Conservation (phyloP, 2,113 vertebrate genomes). For the Heloderma charlesbogerti region DNA sequence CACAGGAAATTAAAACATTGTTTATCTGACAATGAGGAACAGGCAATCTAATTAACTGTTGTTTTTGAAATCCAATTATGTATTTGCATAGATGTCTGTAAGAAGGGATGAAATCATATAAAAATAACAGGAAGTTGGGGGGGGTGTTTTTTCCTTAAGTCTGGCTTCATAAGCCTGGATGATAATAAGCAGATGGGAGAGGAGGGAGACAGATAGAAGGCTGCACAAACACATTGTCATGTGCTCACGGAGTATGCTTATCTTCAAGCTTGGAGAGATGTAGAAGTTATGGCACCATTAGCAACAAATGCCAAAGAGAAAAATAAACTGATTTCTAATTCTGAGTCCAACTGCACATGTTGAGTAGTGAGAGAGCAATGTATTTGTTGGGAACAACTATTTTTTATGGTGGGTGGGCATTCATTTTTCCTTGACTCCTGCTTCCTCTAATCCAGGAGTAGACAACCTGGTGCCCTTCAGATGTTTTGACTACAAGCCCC, state of each 20-base stretch:
- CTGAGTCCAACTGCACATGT: neutral
- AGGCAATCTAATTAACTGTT: conserved; percentile 30
- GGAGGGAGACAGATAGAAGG: neutral
- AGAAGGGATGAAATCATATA: conserved; percentile 5
- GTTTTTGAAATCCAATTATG: conserved; percentile 22
- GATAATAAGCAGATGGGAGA: neutral
- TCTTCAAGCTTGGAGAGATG: neutral
- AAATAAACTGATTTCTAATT: neutral
- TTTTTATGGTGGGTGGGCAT: neutral
- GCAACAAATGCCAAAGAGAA: neutral
- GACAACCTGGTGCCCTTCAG: no score
- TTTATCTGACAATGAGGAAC: conserved; percentile 12
- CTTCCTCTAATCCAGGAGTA: neutral
- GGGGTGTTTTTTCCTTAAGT: neutral
- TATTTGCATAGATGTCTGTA: conserved; percentile 13
- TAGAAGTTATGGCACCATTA: neutral
- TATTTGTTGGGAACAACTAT: neutral
- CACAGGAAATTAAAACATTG: conserved; percentile 21
- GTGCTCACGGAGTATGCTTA: neutral
- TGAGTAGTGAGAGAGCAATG: neutral
- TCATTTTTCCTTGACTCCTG: neutral
- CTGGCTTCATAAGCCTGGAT: neutral
- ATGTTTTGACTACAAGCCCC: no score
- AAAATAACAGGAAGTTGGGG: neutral
- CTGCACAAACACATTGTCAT: neutral